Evolutionary conservation across 2,888 invertebrate species (phyloP).

Genomic region (Temnothorax unifasciatus): DNA sequence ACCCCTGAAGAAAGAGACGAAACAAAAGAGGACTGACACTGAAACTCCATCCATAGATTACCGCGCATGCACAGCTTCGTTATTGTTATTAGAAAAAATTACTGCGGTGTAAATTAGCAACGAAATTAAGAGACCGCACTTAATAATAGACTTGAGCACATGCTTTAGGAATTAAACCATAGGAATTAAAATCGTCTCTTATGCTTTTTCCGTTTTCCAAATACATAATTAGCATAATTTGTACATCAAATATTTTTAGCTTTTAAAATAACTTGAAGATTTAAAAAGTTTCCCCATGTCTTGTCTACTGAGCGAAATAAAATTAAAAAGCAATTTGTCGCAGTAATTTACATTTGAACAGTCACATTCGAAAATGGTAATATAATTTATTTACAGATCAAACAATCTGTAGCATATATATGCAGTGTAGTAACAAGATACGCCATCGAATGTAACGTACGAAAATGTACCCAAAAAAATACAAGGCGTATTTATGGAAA

Average conservation of each 20-base stretch:
- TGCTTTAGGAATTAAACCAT: neutral
- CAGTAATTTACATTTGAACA: neutral
- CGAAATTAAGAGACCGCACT: neutral
- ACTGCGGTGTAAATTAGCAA: neutral
- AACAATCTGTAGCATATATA: neutral
- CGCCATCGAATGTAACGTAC: neutral
- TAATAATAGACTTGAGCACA: neutral
- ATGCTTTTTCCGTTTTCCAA: neutral
- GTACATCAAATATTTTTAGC: neutral
- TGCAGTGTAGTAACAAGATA: neutral
- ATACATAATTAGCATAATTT: neutral
- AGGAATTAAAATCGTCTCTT: neutral
- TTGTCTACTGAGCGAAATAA: neutral
- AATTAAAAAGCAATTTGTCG: neutral
- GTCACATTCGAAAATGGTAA: constrained; percentile 7
- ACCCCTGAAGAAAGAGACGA: neutral
- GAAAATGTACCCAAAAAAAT: constrained; percentile 16
- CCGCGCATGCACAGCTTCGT: neutral
- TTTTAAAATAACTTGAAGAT: neutral
- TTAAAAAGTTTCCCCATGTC: neutral
- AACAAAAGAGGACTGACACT: neutral
- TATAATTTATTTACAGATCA: neutral
- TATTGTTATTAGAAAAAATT: neutral
- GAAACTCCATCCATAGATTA: neutral
- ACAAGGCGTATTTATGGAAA: constrained; percentile 27